Base-by-base conservation (phyloP, 2,113 vertebrate genomes). In the Zosterops pallidus region DNA sequence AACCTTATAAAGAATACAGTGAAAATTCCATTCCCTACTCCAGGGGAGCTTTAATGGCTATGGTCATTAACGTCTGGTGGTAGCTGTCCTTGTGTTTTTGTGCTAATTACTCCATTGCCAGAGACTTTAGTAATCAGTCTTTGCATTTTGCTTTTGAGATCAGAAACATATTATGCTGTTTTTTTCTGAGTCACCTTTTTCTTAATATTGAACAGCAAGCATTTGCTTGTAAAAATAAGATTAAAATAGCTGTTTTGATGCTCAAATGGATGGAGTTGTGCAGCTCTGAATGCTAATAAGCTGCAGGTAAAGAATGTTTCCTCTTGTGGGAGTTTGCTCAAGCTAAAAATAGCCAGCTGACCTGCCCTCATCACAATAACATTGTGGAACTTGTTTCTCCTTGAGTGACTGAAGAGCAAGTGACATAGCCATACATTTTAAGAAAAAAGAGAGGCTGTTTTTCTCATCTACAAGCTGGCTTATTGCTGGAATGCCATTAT, bases 331-430 rank as follows among this genome's bases (percentile, higher is more conserved):
- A 92, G 91, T 84, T 89, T 72, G 65, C 64, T 91, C 8, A 21
- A 69, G 83, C 89, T 95, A 95, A 96, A 95, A 96, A 97, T 96
- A 95, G 42, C 83, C 41, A 52, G 53, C 77, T 96, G 94, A 95
- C 91, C 96, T 92, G 91, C 86, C 77, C 89, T 92, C 62, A 78
- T 76, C 92, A 89, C 82, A 89, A 46, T 91, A 91, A 95, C 69
- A 42, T 71, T 87, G 62, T 75, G 67, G 79, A 94, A 79, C 74
- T 79, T 64, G 20, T 76, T 95, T 89, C 65, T 92, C 74, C 77
- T 96, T 89, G 83, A 88, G 69, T 64, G 77, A 89, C 57, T 92
- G 94, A 91, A 71, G 35, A 92, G 46, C 44, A 26, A 67, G 83
- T 82, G 74, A 84, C 85, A 68, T 0, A 82, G 47, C 20, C 64